Percentiles rank a stretch among this genome's conserved stretches.
phyloP scores from a whole-genome alignment of 2,888 invertebrate species.

The Diabrotica balteata region DNA sequence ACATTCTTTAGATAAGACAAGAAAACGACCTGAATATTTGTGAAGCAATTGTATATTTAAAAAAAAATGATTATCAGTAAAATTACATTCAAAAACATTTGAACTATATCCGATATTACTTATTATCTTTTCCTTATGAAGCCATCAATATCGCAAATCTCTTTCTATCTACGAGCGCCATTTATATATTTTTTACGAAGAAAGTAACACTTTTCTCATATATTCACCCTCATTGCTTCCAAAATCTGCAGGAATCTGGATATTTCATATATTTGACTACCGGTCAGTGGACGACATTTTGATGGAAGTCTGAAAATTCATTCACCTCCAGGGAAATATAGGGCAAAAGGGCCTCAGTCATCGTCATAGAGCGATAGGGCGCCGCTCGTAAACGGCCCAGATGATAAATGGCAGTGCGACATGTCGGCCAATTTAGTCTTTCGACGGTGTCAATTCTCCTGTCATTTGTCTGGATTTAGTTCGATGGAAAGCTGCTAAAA shows the following conservation, averaged over 20 bases:
- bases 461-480: slow-evolving; percentile 21
- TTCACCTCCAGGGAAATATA: slow-evolving; percentile 44
- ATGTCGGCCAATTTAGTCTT: slow-evolving; percentile 44
- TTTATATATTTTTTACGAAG: slow-evolving; percentile 1
- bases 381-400: background rate
- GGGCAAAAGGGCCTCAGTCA: slow-evolving; percentile 18
- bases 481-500: no score
- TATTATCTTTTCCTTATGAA: background rate
- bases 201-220: background rate
- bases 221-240: slow-evolving; percentile 5
- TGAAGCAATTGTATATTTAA: no score
- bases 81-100: no score
- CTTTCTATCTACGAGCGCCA: background rate
- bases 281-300: slow-evolving; percentile 48
- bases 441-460: slow-evolving; percentile 42
- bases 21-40: no score
- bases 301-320: slow-evolving; percentile 47
- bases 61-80: no score
- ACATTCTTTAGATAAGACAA: no score
- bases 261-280: slow-evolving; percentile 20
- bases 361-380: slow-evolving; percentile 29
- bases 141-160: slow-evolving; percentile 1
- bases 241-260: slow-evolving; percentile 8
- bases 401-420: slow-evolving; percentile 47
- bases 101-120: no score